phyloP scores from a whole-genome alignment of 2,797 vertebrate species.

The Schizopygopsis pylzovi region DNA sequence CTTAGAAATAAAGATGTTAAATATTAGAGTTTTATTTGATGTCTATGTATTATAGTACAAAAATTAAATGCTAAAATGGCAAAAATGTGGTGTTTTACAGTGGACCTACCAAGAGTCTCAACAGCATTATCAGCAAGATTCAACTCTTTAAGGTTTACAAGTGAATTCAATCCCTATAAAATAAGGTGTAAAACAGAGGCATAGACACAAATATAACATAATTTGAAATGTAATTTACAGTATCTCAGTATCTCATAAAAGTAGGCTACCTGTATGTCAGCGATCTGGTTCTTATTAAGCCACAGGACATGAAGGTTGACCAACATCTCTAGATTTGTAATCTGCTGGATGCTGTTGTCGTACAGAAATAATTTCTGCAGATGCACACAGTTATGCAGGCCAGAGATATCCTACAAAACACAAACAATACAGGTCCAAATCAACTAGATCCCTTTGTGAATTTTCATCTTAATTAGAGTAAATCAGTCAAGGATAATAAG shows the following conservation, averaged over 20 bases:
- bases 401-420: constrained; percentile 77
- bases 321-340: constrained; percentile 77
- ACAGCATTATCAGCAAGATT: constrained; percentile 86
- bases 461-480: not conserved
- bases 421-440: not conserved
- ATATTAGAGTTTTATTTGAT: not conserved
- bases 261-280: constrained; percentile 76
- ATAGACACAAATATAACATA: constrained; percentile 5
- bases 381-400: constrained; percentile 77
- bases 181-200: constrained; percentile 22
- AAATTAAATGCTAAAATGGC: not conserved
- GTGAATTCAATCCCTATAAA: constrained; percentile 78
- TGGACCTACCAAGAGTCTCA: constrained; percentile 81
- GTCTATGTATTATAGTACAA: not conserved
- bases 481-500: not conserved
- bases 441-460: not conserved
- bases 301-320: constrained; percentile 78
- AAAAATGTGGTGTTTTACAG: not conserved
- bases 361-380: constrained; percentile 85
- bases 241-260: not conserved
- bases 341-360: constrained; percentile 82
- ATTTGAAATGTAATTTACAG: not conserved
- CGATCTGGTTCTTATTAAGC: constrained; percentile 85
- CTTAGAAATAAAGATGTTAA: constrained; percentile 57
- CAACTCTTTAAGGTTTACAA: constrained; percentile 84